These are phyloP conservation scores for Urocitellus parryii DNA, from an alignment of 2,113 vertebrate genomes.

Conservation along the genomic window DNA sequence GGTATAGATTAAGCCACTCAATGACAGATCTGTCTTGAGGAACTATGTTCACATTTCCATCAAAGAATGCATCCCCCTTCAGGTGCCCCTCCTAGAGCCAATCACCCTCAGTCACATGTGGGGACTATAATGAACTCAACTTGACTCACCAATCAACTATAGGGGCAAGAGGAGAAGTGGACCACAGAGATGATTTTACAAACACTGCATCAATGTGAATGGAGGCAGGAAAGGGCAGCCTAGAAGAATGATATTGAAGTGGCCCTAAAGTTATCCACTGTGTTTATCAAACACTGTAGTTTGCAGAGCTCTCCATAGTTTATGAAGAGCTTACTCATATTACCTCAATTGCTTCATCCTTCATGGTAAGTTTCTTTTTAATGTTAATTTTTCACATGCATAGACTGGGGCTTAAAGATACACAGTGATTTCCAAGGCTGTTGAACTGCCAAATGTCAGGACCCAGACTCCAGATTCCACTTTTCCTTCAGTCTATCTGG, in stretches of 20 bases:
- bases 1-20: background rate
- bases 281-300: background rate
- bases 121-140: background rate
- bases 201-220: background rate
- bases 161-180: too few species aligned
- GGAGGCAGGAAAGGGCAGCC: background rate
- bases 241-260: background rate
- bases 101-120: background rate
- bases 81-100: background rate
- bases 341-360: background rate
- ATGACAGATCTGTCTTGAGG: background rate
- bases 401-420: background rate
- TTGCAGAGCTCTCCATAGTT: background rate
- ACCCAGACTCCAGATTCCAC: background rate
- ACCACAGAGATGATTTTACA: background rate
- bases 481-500: background rate
- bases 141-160: background rate
- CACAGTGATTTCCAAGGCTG: background rate
- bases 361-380: background rate
- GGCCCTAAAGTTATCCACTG: background rate
- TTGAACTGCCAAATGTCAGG: background rate
- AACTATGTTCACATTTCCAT: background rate
- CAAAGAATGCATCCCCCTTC: background rate
- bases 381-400: background rate
- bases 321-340: background rate